These are phyloP conservation scores for Ceratina japonica DNA, from an alignment of 1,140 invertebrate species.

Conservation along the genomic window DNA sequence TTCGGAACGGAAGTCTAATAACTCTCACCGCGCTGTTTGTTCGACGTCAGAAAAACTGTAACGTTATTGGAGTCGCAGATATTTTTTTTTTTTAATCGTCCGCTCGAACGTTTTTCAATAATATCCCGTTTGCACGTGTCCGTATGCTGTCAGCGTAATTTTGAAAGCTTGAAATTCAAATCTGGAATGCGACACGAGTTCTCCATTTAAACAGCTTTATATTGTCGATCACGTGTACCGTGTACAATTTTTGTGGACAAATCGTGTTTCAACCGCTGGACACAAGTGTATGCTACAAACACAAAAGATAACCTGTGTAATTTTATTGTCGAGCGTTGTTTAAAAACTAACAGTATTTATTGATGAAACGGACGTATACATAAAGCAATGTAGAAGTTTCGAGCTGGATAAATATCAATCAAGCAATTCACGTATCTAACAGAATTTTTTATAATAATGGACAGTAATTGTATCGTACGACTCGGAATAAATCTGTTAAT, in stretches of 20 bases:
- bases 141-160: neutral
- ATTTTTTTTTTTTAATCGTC: too few relatives aligned
- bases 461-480: too few relatives aligned
- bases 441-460: too few relatives aligned
- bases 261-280: neutral
- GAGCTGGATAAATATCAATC: too few relatives aligned
- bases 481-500: too few relatives aligned
- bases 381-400: too few relatives aligned
- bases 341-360: too few relatives aligned
- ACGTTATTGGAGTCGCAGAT: neutral
- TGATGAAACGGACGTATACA: too few relatives aligned
- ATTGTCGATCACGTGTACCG: neutral
- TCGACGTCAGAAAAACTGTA: neutral
- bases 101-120: neutral
- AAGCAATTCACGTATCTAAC: too few relatives aligned
- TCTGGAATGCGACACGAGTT: neutral
- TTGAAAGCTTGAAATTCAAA: neutral
- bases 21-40: neutral
- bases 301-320: neutral
- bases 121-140: neutral
- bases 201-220: slow-evolving; percentile 1
- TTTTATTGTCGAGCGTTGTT: too few relatives aligned
- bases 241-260: neutral
- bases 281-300: too few relatives aligned
- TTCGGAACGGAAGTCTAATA: neutral